Conservation (phyloP, 2,113 vertebrate species). For the Physeter macrocephalus region DNA sequence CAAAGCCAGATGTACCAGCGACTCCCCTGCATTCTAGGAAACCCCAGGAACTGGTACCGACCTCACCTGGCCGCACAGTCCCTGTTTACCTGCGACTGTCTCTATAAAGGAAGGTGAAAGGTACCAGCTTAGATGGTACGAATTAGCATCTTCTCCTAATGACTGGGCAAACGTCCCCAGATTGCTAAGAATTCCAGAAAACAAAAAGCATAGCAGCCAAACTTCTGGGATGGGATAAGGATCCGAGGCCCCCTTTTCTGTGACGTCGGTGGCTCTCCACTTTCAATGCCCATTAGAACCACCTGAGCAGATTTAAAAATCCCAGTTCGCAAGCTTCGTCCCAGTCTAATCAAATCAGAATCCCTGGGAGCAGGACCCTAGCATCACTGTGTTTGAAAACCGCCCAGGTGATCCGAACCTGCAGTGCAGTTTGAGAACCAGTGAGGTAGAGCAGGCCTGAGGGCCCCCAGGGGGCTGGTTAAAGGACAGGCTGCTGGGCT, state of each 20-base stretch:
- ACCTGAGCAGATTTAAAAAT: background rate
- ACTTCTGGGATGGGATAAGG: background rate
- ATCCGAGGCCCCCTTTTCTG: background rate
- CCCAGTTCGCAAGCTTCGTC: too few species aligned
- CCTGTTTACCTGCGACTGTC: background rate
- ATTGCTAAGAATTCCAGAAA: background rate
- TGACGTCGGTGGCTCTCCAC: rapidly evolving
- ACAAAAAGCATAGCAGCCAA: background rate
- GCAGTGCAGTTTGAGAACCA: background rate
- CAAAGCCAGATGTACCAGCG: rapidly evolving
- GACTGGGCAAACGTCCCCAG: background rate
- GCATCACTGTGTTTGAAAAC: background rate
- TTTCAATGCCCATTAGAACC: background rate
- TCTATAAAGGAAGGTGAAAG: background rate
- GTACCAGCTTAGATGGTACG: background rate
- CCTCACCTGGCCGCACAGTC: background rate
- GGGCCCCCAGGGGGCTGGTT: too few species aligned
- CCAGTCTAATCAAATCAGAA: background rate
- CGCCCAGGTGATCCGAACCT: too few species aligned
- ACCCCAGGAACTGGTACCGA: too few species aligned
- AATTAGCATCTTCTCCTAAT: background rate
- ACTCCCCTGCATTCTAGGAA: background rate
- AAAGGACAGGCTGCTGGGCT: rapidly evolving
- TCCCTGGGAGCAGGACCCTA: background rate
- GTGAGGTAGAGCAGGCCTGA: rapidly evolving